Conservation (phyloP, 2,113 vertebrate genomes). For the Coryphaenoides rupestris region DNA sequence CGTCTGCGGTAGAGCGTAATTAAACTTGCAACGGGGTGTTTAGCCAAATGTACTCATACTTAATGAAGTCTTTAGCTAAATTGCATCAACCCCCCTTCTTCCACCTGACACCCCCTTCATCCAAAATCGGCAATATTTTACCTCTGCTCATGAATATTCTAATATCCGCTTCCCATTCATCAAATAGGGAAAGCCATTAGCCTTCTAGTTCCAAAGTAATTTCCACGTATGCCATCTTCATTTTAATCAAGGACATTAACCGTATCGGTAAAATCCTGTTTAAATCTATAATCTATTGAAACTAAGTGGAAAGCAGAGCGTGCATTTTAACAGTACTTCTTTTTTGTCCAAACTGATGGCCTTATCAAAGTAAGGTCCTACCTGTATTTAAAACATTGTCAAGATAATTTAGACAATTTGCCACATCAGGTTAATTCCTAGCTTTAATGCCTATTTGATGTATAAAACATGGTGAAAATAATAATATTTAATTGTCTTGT, state of each 20-base stretch:
- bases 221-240: conserved; percentile 7
- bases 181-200: conserved; percentile 17
- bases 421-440: too few relatives aligned
- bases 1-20: conserved; percentile 13
- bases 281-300: too few relatives aligned
- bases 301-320: too few relatives aligned
- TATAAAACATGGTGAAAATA: too few relatives aligned
- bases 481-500: too few relatives aligned
- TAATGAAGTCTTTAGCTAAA: conserved; percentile 16
- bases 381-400: too few relatives aligned
- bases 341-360: too few relatives aligned
- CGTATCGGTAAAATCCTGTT: too few relatives aligned
- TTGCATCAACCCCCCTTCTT: neutral
- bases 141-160: conserved; percentile 17
- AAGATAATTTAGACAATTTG: too few relatives aligned
- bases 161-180: conserved; percentile 36
- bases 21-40: conserved; percentile 13
- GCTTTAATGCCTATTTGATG: too few relatives aligned
- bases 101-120: conserved; percentile 1
- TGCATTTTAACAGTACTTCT: too few relatives aligned
- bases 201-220: conserved; percentile 14
- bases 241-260: conserved; percentile 11
- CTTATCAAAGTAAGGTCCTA: too few relatives aligned
- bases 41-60: conserved; percentile 9
- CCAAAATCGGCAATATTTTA: conserved; percentile 12